Evolutionary conservation across 2,888 invertebrate genomes (phyloP).

Genomic region (Carterocephalus palaemon): DNA sequence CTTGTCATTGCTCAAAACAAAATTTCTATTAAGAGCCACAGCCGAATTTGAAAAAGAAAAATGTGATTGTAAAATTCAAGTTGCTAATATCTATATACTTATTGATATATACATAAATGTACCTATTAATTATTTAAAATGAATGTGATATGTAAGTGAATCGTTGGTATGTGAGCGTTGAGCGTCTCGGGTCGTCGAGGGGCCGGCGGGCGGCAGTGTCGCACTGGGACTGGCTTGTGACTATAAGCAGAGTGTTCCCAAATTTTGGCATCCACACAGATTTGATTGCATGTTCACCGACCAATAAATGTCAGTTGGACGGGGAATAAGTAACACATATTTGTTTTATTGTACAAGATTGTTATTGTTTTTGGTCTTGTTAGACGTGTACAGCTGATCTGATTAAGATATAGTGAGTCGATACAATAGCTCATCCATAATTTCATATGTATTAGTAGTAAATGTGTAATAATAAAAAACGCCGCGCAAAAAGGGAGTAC

Average conservation of each 20-base stretch:
- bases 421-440: slow-evolving; percentile 42
- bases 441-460: slow-evolving; percentile 48
- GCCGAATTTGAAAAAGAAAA: slow-evolving; percentile 63
- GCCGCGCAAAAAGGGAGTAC: slow-evolving; percentile 40
- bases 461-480: slow-evolving; percentile 41
- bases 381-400: slow-evolving; percentile 31
- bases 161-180: slow-evolving; percentile 54
- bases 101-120: slow-evolving; percentile 42
- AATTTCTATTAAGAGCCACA: slow-evolving; percentile 70
- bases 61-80: slow-evolving; percentile 63
- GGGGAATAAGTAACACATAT: slow-evolving; percentile 6
- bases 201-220: slow-evolving; percentile 47
- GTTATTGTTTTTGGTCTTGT: slow-evolving; percentile 29
- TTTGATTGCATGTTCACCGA: slow-evolving; percentile 13
- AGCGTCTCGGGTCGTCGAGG: slow-evolving; percentile 28
- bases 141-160: slow-evolving; percentile 72
- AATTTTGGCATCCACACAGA: slow-evolving; percentile 25
- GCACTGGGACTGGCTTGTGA: slow-evolving; percentile 49
- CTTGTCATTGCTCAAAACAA: slow-evolving; percentile 73
- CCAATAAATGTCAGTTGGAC: slow-evolving; percentile 8
- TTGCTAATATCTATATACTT: slow-evolving; percentile 56
- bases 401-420: slow-evolving; percentile 29
- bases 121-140: slow-evolving; percentile 54
- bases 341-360: slow-evolving; percentile 38
- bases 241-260: slow-evolving; percentile 48